phyloP scores from a whole-genome alignment of 1,140 invertebrate species.

The Telenomus remus region DNA sequence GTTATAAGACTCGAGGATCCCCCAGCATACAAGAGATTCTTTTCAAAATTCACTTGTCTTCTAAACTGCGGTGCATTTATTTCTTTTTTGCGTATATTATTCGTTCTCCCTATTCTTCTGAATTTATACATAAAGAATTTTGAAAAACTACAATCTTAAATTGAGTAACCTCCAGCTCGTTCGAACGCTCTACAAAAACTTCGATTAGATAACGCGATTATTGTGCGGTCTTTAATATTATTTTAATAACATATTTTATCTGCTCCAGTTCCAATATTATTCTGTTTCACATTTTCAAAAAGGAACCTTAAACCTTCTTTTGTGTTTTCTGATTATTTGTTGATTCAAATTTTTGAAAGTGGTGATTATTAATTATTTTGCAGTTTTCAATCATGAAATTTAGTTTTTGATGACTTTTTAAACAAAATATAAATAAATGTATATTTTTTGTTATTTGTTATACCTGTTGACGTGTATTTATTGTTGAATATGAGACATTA shows the following conservation, averaged over 20 bases:
- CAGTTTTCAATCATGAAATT: no score
- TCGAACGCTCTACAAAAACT: not conserved
- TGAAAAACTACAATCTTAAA: not conserved
- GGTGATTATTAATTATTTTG: no score
- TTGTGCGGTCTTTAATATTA: slow-evolving; percentile 7
- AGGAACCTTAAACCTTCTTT: not conserved
- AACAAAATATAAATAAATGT: not conserved
- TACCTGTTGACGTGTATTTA: not conserved
- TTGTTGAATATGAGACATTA: not conserved
- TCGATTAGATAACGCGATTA: slow-evolving; percentile 14
- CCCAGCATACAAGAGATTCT: not conserved
- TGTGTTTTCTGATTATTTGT: no score
- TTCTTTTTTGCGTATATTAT: not conserved
- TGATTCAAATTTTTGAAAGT: no score
- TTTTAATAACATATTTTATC: slow-evolving; percentile 28
- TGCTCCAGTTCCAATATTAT: slow-evolving; percentile 7
- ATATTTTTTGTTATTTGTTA: not conserved
- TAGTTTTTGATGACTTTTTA: no score
- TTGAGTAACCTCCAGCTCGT: not conserved
- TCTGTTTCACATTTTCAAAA: no score
- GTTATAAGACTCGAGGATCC: slow-evolving; percentile 29
- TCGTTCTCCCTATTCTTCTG: not conserved
- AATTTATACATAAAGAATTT: no score
- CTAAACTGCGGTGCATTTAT: not conserved
- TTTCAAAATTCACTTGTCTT: slow-evolving; percentile 6